Base-by-base conservation (phyloP, 2,888 invertebrate genomes). In the Eustalomyia histrio region DNA sequence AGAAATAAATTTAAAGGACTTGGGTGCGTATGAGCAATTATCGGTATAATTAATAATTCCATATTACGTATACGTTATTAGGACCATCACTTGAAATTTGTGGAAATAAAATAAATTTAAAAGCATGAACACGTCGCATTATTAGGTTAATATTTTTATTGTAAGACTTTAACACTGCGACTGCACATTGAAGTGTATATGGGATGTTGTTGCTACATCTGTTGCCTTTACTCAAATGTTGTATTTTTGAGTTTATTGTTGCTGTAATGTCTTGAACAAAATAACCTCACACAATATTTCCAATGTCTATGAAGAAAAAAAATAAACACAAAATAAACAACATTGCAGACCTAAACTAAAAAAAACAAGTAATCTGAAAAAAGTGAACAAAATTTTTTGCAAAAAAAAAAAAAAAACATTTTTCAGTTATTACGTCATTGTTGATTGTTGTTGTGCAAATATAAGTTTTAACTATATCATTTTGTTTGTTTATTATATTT, bases 281-380 rank as follows among this genome's bases (percentile, higher is more conserved):
- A 58, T 35, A 58, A 33, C 33, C 33, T 58, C 33, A 57, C 33
- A 57, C 29, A 57, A 57, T 33, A 57, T 33, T 57, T 16, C 58
- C 58, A 58, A 33, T 58, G 33, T 35, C 33, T 33, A 35, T 39
- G 21, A 17, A n/a, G 24, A 61, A 39, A 18, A 14, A 10, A 47
- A 47, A 24, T 16, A 52, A 64, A 64, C 35, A 5, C 2, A 24
- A 29, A 29, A 4, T 29, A 29, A 29, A 29, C 3, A 53, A 8
- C 63, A 50, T 63, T 29, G 6, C 29, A 24, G 29, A 24, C 29
- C 2, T 24, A 29, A 29, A 57, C 24, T 57, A n/a, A 12, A 7
- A 29, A 29, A 29, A 3, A 4, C 10, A 6, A 39, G 39, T 39
- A 39, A 14, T 12, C 12, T 12, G 14, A 14, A 39, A 39, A 39